phyloP scores from a whole-genome alignment of 2,113 vertebrate genomes.

The Raja brachyura region DNA sequence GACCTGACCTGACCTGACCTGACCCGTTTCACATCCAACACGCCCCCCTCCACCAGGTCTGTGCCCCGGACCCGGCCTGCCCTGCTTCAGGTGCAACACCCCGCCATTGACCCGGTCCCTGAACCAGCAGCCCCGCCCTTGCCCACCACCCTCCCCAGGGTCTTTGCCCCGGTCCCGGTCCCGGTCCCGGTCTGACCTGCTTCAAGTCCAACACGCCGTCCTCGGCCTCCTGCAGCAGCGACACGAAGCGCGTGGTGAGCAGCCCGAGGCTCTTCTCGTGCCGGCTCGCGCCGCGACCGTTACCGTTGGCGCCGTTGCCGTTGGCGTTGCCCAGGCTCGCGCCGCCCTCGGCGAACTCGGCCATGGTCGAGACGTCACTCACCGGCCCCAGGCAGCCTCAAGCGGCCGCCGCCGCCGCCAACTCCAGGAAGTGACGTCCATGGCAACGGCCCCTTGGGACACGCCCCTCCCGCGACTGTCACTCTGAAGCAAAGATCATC shows the following conservation, averaged over 20 bases:
- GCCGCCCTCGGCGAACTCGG: slow-evolving; percentile 47
- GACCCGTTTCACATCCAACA: slow-evolving; percentile 71
- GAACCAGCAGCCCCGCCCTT: no score
- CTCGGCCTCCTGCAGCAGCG: slow-evolving; percentile 58
- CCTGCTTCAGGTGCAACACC: no score
- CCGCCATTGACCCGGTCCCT: no score
- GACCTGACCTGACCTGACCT: slow-evolving; percentile 48
- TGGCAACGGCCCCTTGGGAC: background rate
- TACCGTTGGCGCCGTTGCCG: slow-evolving; percentile 34
- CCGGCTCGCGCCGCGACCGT: slow-evolving; percentile 50
- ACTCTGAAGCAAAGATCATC: no score
- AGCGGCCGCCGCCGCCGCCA: background rate
- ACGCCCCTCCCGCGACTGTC: no score
- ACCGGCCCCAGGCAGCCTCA: background rate
- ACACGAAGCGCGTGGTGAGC: slow-evolving; percentile 66
- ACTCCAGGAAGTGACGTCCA: slow-evolving; percentile 18
- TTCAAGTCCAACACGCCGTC: slow-evolving; percentile 69
- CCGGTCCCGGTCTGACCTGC: slow-evolving; percentile 72
- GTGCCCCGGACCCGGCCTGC: no score
- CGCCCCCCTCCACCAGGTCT: slow-evolving; percentile 41
- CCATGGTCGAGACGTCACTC: slow-evolving; percentile 45
- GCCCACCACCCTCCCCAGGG: background rate
- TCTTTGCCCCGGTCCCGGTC: no score
- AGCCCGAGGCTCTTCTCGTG: slow-evolving; percentile 72
- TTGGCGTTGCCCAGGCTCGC: slow-evolving; percentile 37